These are phyloP conservation scores for Metacarcinus magister DNA, from an alignment of 2,888 invertebrate species.

Conservation along the genomic window DNA sequence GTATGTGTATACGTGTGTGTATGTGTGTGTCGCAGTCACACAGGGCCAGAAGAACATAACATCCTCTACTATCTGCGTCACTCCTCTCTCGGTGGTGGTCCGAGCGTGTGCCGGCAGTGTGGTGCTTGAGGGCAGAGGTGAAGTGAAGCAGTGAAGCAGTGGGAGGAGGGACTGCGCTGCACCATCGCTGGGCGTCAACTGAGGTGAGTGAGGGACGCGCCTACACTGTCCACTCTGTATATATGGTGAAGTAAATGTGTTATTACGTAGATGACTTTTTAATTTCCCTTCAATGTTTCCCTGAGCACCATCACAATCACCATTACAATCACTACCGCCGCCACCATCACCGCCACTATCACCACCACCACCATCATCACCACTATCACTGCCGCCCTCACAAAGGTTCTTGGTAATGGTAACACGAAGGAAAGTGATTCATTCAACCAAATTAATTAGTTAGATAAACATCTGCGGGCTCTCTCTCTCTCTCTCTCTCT, in stretches of 20 bases:
- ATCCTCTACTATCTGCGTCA: neutral
- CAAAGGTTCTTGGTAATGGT: neutral
- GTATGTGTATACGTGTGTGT: neutral
- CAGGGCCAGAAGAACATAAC: neutral
- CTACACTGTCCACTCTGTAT: constrained; percentile 22
- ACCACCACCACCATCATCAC: neutral
- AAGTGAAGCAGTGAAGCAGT: neutral
- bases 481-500: constrained; percentile 56
- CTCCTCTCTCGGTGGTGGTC: neutral
- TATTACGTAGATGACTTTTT: neutral
- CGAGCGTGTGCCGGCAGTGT: neutral
- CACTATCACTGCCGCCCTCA: neutral
- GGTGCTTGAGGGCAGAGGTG: neutral
- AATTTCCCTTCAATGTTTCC: neutral
- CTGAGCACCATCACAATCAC: neutral
- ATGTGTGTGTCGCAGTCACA: constrained; percentile 9
- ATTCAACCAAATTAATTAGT: constrained; percentile 50
- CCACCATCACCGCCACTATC: neutral
- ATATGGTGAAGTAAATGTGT: constrained; percentile 48
- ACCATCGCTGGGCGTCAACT: neutral
- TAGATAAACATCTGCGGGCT: neutral
- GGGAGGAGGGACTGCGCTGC: neutral
- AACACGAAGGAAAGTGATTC: constrained; percentile 42
- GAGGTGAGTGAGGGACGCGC: neutral
- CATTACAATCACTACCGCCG: neutral